Evolutionary conservation across 30 jellyfish, hydroid and myxozoan genomes (phyloP).

Genomic region (Aurelia sp.): DNA sequence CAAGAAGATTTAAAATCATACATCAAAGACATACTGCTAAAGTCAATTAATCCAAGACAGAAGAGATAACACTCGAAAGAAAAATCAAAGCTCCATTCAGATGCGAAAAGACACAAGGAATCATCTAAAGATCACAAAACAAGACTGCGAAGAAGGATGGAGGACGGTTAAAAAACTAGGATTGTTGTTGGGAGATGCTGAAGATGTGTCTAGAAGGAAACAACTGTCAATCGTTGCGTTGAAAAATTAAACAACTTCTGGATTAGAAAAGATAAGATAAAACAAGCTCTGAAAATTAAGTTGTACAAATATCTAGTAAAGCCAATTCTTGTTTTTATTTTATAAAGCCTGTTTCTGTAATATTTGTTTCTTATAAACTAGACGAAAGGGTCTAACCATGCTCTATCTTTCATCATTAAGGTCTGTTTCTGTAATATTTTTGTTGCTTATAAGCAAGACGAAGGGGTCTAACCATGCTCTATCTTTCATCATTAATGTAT

Average conservation of each 20-base stretch:
- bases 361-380: too few species aligned
- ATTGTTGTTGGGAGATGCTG: slow-evolving; percentile 33
- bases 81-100: slow-evolving; percentile 54
- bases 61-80: slow-evolving; percentile 51
- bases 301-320: slow-evolving; percentile 9
- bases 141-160: slow-evolving; percentile 49
- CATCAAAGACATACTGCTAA: too few species aligned
- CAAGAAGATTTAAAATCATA: too few species aligned
- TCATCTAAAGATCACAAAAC: too few species aligned
- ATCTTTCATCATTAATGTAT: too few species aligned
- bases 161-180: slow-evolving; percentile 19
- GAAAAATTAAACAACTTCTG: slow-evolving; percentile 35
- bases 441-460: too few species aligned
- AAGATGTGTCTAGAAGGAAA: slow-evolving; percentile 60
- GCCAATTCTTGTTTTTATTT: slow-evolving; percentile 43
- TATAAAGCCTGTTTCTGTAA: too few species aligned
- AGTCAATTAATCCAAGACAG: slow-evolving; percentile 11
- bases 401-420: too few species aligned
- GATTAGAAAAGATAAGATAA: slow-evolving; percentile 53
- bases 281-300: too few species aligned
- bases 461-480: too few species aligned
- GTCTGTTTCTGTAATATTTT: too few species aligned
- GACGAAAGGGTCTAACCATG: too few species aligned
- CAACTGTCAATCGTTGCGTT: slow-evolving; percentile 52
- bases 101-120: slow-evolving; percentile 69